Percentiles rank a stretch among this genome's conserved stretches.
Conservation (phyloP, 2,888 invertebrate species). For the Balanococcus diminutus region DNA sequence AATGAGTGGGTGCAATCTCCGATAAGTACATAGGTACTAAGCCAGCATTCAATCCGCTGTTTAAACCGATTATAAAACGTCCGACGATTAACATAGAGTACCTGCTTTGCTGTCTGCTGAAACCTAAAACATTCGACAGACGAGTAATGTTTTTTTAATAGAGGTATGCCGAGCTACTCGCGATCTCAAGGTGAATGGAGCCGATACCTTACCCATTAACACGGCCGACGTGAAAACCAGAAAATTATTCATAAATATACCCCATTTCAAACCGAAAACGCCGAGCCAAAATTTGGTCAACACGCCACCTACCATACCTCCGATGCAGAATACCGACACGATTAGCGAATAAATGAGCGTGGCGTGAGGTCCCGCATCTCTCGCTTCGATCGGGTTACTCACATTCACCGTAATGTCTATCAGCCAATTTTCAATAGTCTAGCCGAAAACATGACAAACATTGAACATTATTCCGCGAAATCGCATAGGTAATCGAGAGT, state of each 20-base stretch:
- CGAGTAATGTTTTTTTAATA: too few species aligned
- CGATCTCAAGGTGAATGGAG: too few species aligned
- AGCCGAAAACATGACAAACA: conserved; percentile 57
- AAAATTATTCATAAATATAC: conserved; percentile 78
- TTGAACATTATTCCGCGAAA: too few species aligned
- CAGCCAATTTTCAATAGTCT: conserved; percentile 80
- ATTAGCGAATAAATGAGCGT: conserved; percentile 76
- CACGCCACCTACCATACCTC: conserved; percentile 84
- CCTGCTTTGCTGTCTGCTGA: conserved; percentile 69
- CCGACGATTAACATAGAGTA: conserved; percentile 80
- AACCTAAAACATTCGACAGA: conserved; percentile 57
- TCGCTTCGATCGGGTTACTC: conserved; percentile 48
- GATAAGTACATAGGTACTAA: conserved; percentile 86
- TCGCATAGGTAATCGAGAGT: too few species aligned
- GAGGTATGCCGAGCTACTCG: too few species aligned
- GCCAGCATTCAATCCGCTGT: conserved; percentile 84
- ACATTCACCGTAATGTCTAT: conserved; percentile 66
- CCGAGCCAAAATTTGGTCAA: conserved; percentile 69
- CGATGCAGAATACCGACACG: conserved; percentile 82
- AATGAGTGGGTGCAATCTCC: conserved; percentile 82
- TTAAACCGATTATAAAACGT: conserved; percentile 79
- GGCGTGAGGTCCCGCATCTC: conserved; percentile 60
- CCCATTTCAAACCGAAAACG: conserved; percentile 74
- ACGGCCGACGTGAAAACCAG: conserved; percentile 74
- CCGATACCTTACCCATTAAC: conserved; percentile 68